Percentiles rank a stretch among this genome's conserved stretches.
phyloP scores from a whole-genome alignment of 2,888 invertebrate species.

The Thumatha senex region DNA sequence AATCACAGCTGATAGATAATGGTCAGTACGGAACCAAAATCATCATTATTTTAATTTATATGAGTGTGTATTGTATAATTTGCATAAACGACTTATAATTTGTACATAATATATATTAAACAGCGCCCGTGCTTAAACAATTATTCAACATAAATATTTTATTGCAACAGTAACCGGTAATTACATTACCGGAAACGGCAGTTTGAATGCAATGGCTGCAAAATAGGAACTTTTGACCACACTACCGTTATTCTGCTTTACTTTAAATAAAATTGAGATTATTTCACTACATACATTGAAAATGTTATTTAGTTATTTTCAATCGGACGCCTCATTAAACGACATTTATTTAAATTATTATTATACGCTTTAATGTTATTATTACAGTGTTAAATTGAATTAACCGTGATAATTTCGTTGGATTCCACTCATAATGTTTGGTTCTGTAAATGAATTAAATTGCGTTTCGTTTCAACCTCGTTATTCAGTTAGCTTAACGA shows the following conservation, averaged over 20 bases:
- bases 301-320: slow-evolving; percentile 24
- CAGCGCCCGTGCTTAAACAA: slow-evolving; percentile 20
- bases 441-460: slow-evolving; percentile 28
- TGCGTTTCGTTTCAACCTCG: slow-evolving; percentile 35
- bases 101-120: neutral
- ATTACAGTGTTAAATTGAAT: slow-evolving; percentile 34
- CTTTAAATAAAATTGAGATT: slow-evolving; percentile 42
- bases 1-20: no score
- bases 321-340: slow-evolving; percentile 35
- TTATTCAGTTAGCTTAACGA: slow-evolving; percentile 33
- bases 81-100: neutral
- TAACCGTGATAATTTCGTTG: slow-evolving; percentile 33
- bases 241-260: slow-evolving; percentile 45
- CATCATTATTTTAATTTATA: neutral
- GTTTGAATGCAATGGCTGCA: slow-evolving; percentile 40
- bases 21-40: no score
- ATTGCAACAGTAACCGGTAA: slow-evolving; percentile 32
- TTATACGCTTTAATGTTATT: slow-evolving; percentile 39
- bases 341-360: slow-evolving; percentile 34
- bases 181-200: slow-evolving; percentile 42
- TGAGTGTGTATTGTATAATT: neutral
- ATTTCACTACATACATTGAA: slow-evolving; percentile 33
- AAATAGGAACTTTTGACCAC: slow-evolving; percentile 46
- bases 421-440: slow-evolving; percentile 29
- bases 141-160: slow-evolving; percentile 27